These are phyloP conservation scores for Poicephalus gulielmi DNA, from an alignment of 2,113 vertebrate genomes.

Conservation along the genomic window DNA sequence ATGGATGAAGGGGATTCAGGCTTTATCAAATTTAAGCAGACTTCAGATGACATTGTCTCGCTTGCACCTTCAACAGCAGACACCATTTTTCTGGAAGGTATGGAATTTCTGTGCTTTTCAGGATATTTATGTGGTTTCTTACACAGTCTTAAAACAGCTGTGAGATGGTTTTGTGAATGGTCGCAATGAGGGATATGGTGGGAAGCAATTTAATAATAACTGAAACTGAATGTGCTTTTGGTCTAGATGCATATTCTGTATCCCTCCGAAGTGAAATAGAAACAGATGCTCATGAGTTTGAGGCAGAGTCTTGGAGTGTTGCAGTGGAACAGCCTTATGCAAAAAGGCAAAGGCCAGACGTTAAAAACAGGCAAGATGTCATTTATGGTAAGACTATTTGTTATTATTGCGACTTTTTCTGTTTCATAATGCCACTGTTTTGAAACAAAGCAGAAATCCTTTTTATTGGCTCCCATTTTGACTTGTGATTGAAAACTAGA, in stretches of 20 bases:
- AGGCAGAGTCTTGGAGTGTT: slow-evolving; percentile 93
- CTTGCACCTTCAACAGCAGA: slow-evolving; percentile 83
- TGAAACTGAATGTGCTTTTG: not conserved
- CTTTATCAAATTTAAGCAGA: slow-evolving; percentile 79
- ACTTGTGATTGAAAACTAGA: not conserved
- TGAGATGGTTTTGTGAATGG: not conserved
- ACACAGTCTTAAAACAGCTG: not conserved
- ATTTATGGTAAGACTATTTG: slow-evolving; percentile 85
- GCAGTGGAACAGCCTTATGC: slow-evolving; percentile 84
- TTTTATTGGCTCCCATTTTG: not conserved
- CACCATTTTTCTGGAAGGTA: slow-evolving; percentile 90
- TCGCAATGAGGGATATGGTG: not conserved
- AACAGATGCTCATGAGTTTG: slow-evolving; percentile 86
- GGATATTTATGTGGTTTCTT: not conserved
- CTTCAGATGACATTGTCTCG: slow-evolving; percentile 82
- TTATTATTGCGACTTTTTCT: not conserved
- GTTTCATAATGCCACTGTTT: not conserved
- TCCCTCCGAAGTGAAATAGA: slow-evolving; percentile 86
- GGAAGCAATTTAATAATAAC: not conserved
- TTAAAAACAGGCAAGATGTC: slow-evolving; percentile 90
- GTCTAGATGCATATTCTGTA: slow-evolving; percentile 81
- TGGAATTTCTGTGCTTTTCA: not conserved
- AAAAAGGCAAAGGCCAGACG: slow-evolving; percentile 83
- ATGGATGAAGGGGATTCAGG: slow-evolving; percentile 91
- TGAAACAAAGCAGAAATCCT: not conserved